Conservation (phyloP, 2,888 invertebrate genomes). For the Drosophila tanythrix region DNA sequence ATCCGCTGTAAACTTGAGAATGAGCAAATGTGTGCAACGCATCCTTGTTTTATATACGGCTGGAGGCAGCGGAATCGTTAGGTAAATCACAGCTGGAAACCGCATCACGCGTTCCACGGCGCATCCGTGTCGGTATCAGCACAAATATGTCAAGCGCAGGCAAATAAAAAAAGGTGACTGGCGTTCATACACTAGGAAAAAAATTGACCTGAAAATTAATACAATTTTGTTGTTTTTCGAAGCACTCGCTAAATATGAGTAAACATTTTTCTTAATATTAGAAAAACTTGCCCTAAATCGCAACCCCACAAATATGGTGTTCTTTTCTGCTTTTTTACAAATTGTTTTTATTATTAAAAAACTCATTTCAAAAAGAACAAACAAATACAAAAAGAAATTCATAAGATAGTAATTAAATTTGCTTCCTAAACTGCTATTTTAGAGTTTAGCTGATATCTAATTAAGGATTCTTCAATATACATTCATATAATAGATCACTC, state of each 20-base stretch:
- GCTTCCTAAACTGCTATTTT: too few relatives aligned
- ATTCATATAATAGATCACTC: too few relatives aligned
- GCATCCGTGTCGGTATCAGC: constrained; percentile 68
- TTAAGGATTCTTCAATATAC: too few relatives aligned
- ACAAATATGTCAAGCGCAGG: constrained; percentile 77
- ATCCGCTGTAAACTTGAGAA: constrained; percentile 41
- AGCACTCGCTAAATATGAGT: background rate
- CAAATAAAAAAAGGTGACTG: constrained; percentile 60
- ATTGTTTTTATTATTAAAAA: background rate
- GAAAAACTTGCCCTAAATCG: background rate
- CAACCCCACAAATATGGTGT: background rate
- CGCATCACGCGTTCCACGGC: constrained; percentile 38
- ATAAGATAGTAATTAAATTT: too few relatives aligned
- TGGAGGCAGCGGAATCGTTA: constrained; percentile 22
- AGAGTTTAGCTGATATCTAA: background rate
- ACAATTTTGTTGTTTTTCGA: background rate
- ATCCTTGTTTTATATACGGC: constrained; percentile 64
- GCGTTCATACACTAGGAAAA: background rate
- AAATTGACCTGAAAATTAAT: background rate
- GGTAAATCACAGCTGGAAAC: constrained; percentile 71
- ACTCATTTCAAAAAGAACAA: background rate
- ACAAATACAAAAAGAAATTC: too few relatives aligned
- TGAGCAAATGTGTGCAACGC: constrained; percentile 33
- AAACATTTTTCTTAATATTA: background rate
- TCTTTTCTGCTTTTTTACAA: background rate